A percentile compares a stretch with the other conserved stretches of the same genome.
These are phyloP conservation scores for Melinaea marsaeus DNA, from an alignment of 2,888 invertebrate species.

Conservation along the genomic window DNA sequence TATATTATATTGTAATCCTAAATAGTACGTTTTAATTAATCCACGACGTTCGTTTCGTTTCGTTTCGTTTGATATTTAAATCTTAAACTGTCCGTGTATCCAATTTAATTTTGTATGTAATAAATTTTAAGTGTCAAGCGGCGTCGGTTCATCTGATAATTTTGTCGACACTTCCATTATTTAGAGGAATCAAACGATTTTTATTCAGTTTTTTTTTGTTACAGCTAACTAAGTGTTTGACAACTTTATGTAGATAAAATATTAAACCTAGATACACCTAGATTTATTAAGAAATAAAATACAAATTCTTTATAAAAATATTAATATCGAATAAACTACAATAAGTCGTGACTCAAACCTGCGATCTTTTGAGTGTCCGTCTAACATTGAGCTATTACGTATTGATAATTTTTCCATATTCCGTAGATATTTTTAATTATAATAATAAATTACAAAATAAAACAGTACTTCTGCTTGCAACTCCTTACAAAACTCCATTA, in stretches of 20 bases:
- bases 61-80: neutral
- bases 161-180: constrained; percentile 30
- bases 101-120: constrained; percentile 27
- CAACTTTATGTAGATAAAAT: neutral
- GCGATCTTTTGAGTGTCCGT: too few relatives aligned
- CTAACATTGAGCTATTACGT: too few relatives aligned
- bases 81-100: constrained; percentile 3
- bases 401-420: too few relatives aligned
- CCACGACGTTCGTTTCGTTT: too few relatives aligned
- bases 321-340: too few relatives aligned
- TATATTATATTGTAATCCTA: too few relatives aligned
- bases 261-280: neutral
- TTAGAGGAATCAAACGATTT: constrained; percentile 23
- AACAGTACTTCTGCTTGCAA: neutral
- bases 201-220: constrained; percentile 11
- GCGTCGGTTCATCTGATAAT: constrained; percentile 29
- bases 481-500: constrained; percentile 24
- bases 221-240: constrained; percentile 5
- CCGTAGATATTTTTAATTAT: too few relatives aligned
- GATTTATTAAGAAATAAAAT: neutral
- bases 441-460: too few relatives aligned
- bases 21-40: too few relatives aligned
- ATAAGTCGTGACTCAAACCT: too few relatives aligned
- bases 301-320: neutral
- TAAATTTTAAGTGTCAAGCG: constrained; percentile 30